A percentile compares a stretch with the other conserved stretches of the same genome.
phyloP scores from a whole-genome alignment of 2,113 vertebrate species.

The Oxyruncus cristatus region DNA sequence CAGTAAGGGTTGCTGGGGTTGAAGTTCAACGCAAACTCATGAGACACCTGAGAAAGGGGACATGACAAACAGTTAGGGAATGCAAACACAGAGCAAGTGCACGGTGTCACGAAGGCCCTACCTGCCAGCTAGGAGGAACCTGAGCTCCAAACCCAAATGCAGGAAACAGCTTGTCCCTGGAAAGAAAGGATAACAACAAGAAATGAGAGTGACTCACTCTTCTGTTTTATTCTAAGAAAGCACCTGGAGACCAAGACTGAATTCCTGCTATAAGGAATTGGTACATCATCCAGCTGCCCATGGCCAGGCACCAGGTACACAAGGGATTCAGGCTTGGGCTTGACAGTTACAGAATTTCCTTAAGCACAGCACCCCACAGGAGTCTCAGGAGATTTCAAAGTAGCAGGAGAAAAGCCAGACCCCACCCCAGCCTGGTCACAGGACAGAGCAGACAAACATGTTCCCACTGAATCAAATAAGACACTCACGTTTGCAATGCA shows the following conservation, averaged over 20 bases:
- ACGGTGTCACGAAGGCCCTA: not conserved
- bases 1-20: conserved; percentile 87
- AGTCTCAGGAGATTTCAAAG: not conserved
- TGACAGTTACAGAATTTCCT: not conserved
- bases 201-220: not conserved
- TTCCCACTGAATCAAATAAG: not conserved
- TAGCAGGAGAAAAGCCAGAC: not conserved
- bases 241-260: not conserved
- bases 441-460: not conserved
- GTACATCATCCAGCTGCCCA: not conserved
- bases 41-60: conserved; percentile 80
- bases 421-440: not conserved
- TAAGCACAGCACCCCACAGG: not conserved
- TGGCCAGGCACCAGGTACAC: not conserved
- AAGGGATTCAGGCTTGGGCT: not conserved
- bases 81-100: not conserved
- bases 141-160: conserved; percentile 94
- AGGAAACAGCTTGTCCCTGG: conserved; percentile 91
- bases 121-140: conserved; percentile 89
- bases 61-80: not conserved
- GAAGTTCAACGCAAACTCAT: conserved; percentile 95
- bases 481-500: not conserved
- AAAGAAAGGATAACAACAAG: not conserved
- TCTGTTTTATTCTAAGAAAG: not conserved
- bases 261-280: not conserved